phyloP scores from a whole-genome alignment of 2,113 vertebrate species.

The Vulpes ferrilata region DNA sequence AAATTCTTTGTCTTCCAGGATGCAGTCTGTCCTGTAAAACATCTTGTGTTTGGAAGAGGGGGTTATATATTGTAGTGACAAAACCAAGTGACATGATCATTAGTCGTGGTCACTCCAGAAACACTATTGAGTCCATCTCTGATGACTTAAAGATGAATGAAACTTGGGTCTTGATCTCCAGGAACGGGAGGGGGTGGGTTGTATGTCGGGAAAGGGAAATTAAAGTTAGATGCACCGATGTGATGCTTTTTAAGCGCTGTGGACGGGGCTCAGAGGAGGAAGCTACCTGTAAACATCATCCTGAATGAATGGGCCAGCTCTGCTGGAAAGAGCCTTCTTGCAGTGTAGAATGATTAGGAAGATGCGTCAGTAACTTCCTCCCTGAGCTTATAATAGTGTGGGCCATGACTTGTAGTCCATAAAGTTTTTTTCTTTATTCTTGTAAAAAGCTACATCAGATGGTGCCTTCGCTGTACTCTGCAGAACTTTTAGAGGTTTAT shows the following conservation, averaged over 20 bases:
- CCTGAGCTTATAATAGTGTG: neutral
- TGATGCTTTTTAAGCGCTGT: too few species aligned
- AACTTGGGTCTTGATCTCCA: neutral
- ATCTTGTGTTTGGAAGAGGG: neutral
- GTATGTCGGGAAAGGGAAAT: neutral
- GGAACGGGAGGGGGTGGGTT: neutral
- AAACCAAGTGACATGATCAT: neutral
- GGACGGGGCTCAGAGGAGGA: neutral
- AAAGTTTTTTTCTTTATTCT: neutral
- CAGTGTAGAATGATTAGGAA: neutral
- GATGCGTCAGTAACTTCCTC: rapidly evolving
- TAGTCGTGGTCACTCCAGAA: neutral
- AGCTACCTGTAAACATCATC: neutral
- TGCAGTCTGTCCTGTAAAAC: neutral
- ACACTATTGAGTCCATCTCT: neutral
- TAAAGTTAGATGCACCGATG: neutral
- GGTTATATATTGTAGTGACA: neutral
- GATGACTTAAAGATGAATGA: neutral
- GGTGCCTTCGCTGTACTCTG: neutral
- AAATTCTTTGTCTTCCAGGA: constrained; percentile 61
- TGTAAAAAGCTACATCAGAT: neutral
- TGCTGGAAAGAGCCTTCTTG: neutral
- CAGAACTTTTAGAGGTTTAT: neutral
- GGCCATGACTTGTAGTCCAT: rapidly evolving
- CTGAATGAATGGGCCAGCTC: neutral